These are phyloP conservation scores for Nothocercus nigrocapillus DNA, from an alignment of 2,113 vertebrate genomes.

Conservation along the genomic window DNA sequence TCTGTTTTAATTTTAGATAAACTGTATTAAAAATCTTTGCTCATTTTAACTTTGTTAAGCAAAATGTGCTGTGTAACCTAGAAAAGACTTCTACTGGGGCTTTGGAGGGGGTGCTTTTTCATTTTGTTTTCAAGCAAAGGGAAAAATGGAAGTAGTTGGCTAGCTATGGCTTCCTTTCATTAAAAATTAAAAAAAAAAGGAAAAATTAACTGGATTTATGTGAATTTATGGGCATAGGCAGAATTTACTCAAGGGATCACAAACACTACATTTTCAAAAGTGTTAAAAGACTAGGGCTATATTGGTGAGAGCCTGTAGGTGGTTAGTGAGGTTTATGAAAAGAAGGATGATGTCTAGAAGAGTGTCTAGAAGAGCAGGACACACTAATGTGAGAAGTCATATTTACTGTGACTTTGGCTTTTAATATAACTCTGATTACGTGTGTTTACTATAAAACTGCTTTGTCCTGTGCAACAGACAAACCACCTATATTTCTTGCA, in stretches of 20 bases:
- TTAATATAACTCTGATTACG: background rate
- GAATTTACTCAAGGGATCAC: background rate
- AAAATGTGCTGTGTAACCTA: background rate
- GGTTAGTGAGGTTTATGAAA: background rate
- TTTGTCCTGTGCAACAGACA: background rate
- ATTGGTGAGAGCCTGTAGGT: background rate
- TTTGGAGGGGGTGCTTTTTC: background rate
- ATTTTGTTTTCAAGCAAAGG: background rate
- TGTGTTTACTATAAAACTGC: background rate
- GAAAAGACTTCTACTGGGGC: background rate
- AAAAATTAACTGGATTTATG: background rate
- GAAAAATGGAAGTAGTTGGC: background rate
- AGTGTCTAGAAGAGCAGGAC: background rate
- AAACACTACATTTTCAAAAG: background rate
- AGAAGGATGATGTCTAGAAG: fast-evolving
- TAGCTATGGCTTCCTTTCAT: background rate
- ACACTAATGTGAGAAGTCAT: background rate
- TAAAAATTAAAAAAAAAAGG: background rate
- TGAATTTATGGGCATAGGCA: background rate
- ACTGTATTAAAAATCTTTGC: constrained; percentile 16
- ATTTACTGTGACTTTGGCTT: background rate
- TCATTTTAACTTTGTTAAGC: constrained; percentile 11
- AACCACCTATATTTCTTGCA: background rate
- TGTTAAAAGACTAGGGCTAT: background rate
- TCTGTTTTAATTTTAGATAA: constrained; percentile 26